Percentiles rank a stretch among this genome's conserved stretches.
phyloP scores from a whole-genome alignment of 2,797 vertebrate genomes.

The Echiichthys vipera region DNA sequence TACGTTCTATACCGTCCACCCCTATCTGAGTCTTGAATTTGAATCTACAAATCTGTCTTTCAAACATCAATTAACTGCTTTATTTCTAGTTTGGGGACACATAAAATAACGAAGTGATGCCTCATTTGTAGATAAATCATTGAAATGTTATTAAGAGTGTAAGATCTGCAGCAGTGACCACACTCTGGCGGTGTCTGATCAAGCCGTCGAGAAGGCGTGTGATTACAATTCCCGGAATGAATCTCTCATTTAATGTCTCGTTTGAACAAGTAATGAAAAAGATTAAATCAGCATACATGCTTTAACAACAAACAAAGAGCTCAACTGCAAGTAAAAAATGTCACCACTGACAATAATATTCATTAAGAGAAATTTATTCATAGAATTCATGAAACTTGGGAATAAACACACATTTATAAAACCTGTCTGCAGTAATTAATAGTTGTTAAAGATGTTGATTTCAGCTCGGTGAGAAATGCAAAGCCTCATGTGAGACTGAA shows the following conservation, averaged over 20 bases:
- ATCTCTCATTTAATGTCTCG: slow-evolving; percentile 34
- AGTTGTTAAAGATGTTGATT: slow-evolving; percentile 3
- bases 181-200: neutral
- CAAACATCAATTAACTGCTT: neutral
- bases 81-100: neutral
- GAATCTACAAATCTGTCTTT: neutral
- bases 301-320: slow-evolving; percentile 27
- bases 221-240: slow-evolving; percentile 17
- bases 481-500: slow-evolving; percentile 32
- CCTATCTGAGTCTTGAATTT: neutral
- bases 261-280: slow-evolving; percentile 34
- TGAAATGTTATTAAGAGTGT: neutral
- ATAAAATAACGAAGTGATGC: neutral
- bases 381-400: neutral
- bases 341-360: neutral
- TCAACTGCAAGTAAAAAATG: neutral
- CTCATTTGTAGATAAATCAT: neutral
- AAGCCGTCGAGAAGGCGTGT: neutral
- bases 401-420: neutral
- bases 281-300: slow-evolving; percentile 7
- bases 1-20: too few species aligned
- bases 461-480: neutral
- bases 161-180: neutral
- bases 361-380: neutral
- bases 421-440: neutral